Evolutionary conservation across 1,140 invertebrate genomes (phyloP).

Genomic region (Papilio dardanus): DNA sequence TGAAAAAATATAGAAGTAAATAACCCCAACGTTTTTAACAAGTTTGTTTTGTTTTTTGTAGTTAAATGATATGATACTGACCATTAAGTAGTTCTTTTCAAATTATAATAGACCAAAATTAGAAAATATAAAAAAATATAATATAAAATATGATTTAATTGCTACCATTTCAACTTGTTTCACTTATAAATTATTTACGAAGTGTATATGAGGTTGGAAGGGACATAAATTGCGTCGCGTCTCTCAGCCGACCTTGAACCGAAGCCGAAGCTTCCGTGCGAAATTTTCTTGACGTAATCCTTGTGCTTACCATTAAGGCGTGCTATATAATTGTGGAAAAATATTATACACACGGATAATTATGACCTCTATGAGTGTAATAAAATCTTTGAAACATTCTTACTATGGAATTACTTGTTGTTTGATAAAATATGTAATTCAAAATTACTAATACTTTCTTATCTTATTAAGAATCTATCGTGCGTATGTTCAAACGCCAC

Average conservation of each 20-base stretch:
- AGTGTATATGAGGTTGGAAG: conserved; percentile 1
- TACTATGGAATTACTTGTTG: too few relatives aligned
- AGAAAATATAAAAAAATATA: too few relatives aligned
- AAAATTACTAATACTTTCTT: too few relatives aligned
- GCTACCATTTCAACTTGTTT: neutral
- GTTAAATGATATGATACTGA: too few relatives aligned
- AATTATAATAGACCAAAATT: too few relatives aligned
- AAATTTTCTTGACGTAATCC: conserved; percentile 22
- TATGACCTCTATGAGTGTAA: neutral
- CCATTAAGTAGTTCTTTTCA: too few relatives aligned
- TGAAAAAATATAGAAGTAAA: too few relatives aligned
- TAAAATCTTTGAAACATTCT: neutral
- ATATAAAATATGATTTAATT: neutral
- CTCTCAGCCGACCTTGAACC: conserved; percentile 6
- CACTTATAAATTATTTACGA: conserved; percentile 12
- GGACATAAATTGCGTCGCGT: conserved; percentile 17
- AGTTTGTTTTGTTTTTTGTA: too few relatives aligned
- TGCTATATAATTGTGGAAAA: neutral
- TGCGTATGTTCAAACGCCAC: too few relatives aligned
- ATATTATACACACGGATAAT: neutral
- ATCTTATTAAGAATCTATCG: too few relatives aligned
- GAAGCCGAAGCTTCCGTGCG: neutral
- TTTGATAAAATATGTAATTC: too few relatives aligned
- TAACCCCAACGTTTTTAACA: too few relatives aligned
- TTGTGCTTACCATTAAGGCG: conserved; percentile 8